phyloP scores from a whole-genome alignment of 1,140 invertebrate genomes.

The Drosophila elegans region DNA sequence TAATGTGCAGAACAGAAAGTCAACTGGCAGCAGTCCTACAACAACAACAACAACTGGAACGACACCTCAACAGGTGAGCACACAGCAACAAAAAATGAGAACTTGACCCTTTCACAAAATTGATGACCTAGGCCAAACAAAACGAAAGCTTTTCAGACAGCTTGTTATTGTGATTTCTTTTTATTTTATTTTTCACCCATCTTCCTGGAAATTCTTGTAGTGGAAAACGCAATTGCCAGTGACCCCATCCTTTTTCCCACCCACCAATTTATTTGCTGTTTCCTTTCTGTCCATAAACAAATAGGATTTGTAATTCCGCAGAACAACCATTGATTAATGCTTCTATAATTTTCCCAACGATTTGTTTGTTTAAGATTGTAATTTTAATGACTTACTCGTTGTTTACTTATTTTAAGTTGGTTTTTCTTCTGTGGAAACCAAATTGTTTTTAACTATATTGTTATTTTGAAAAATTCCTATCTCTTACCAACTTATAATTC shows the following conservation, averaged over 20 bases:
- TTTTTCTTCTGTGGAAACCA: too few species aligned
- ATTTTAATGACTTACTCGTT: not conserved
- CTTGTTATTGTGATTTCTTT: slow-evolving; percentile 23
- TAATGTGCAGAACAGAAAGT: slow-evolving; percentile 52
- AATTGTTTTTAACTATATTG: too few species aligned
- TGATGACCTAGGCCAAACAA: slow-evolving; percentile 64
- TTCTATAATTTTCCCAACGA: not conserved
- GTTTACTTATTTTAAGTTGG: too few species aligned
- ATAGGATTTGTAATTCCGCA: slow-evolving; percentile 17
- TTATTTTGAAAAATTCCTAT: too few species aligned
- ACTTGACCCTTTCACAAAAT: slow-evolving; percentile 26
- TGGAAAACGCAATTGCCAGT: slow-evolving; percentile 7
- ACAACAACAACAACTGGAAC: slow-evolving; percentile 18
- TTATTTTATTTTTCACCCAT: slow-evolving; percentile 2
- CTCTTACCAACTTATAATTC: too few species aligned
- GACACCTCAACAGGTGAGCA: slow-evolving; percentile 56
- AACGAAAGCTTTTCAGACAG: slow-evolving; percentile 10
- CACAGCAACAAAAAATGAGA: not conserved
- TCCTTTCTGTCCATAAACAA: slow-evolving; percentile 27
- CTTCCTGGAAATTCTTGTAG: slow-evolving; percentile 17
- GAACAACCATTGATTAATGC: slow-evolving; percentile 26
- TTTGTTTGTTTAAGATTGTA: not conserved
- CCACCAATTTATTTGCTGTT: slow-evolving; percentile 19
- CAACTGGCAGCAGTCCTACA: slow-evolving; percentile 40
- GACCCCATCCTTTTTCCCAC: slow-evolving; percentile 3